phyloP scores from a whole-genome alignment of 64 coral and sea anemone genomes.

The Actinia tenebrosa region DNA sequence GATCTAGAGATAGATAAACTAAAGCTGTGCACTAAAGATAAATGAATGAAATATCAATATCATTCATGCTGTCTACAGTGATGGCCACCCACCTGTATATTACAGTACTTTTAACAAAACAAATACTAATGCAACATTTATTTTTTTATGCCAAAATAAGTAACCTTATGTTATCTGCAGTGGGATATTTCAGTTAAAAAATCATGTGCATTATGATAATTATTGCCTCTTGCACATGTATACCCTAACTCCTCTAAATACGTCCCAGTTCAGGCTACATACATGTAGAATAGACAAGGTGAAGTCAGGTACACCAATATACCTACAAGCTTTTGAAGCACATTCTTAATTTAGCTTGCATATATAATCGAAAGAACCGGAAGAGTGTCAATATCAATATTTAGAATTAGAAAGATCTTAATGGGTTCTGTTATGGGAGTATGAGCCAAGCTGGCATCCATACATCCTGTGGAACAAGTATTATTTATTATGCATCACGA shows the following conservation, averaged over 20 bases:
- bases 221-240: neutral
- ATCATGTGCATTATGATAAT: neutral
- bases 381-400: slow-evolving; percentile 10
- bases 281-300: neutral
- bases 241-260: neutral
- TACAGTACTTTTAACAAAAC: neutral
- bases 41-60: neutral
- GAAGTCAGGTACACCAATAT: neutral
- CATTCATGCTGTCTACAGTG: neutral
- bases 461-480: neutral
- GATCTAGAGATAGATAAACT: neutral
- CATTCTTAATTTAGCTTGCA: neutral
- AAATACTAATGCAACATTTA: neutral
- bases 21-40: slow-evolving; percentile 8
- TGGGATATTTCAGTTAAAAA: neutral
- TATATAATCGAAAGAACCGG: neutral
- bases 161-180: neutral
- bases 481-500: neutral
- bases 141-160: neutral
- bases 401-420: neutral
- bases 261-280: neutral
- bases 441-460: neutral
- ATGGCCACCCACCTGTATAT: neutral
- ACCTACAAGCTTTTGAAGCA: neutral
- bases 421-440: neutral